Evolutionary conservation across 1,140 invertebrate genomes (phyloP).

Genomic region (Patella vulgata): DNA sequence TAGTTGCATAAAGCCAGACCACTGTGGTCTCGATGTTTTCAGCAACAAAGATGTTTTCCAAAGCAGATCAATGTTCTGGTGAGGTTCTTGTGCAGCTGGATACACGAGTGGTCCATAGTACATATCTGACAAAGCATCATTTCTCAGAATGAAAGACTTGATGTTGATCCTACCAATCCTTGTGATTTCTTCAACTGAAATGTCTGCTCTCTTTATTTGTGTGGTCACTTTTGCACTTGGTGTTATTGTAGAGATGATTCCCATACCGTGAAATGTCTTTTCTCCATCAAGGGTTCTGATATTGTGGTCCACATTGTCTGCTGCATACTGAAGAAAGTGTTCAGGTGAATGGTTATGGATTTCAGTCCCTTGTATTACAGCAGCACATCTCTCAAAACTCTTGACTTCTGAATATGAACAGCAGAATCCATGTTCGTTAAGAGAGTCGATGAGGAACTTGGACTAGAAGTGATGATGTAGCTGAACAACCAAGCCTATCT

Average conservation of each 20-base stretch:
- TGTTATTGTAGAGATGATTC: constrained; percentile 25
- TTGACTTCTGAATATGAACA: constrained; percentile 26
- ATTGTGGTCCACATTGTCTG: constrained; percentile 31
- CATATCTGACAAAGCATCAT: background rate
- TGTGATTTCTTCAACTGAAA: constrained; percentile 6
- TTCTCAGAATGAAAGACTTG: background rate
- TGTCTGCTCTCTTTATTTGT: background rate
- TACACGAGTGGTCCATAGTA: constrained; percentile 3
- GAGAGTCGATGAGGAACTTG: constrained; percentile 23
- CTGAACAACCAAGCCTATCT: constrained; percentile 32
- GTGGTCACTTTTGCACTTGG: constrained; percentile 1
- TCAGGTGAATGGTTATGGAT: constrained; percentile 6
- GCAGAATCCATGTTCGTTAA: constrained; percentile 19
- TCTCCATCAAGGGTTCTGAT: constrained; percentile 17
- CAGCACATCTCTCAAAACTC: constrained; percentile 25
- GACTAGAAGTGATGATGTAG: constrained; percentile 37
- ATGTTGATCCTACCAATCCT: constrained; percentile 2
- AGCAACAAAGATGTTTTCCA: constrained; percentile 2
- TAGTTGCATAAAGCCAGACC: constrained; percentile 4
- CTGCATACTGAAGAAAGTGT: constrained; percentile 23
- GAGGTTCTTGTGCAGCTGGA: background rate
- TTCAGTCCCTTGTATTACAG: constrained; percentile 9
- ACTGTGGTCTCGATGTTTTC: background rate
- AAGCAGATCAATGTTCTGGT: background rate
- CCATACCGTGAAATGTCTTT: too few relatives aligned